phyloP scores from a whole-genome alignment of 2,797 vertebrate species.

The Astyanax mexicanus region DNA sequence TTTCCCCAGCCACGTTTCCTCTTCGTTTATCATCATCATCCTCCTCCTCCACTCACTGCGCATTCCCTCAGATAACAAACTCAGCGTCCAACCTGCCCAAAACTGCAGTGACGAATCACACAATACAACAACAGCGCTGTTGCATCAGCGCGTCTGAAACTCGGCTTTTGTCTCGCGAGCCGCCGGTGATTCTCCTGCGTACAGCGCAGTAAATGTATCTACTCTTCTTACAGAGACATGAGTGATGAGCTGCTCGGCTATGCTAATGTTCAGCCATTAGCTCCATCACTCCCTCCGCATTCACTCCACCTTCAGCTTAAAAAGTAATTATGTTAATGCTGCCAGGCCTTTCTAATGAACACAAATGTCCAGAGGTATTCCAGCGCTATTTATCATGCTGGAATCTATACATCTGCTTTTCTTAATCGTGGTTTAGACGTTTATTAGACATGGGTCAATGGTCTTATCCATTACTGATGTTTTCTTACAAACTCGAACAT shows the following conservation, averaged over 20 bases:
- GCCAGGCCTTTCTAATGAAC: neutral
- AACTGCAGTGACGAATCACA: constrained; percentile 18
- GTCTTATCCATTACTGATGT: neutral
- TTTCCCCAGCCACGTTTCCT: neutral
- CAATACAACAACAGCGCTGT: constrained; percentile 2
- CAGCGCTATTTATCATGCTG: constrained; percentile 16
- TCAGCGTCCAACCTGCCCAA: neutral
- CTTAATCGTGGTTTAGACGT: neutral
- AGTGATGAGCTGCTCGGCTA: constrained; percentile 32
- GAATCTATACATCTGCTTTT: neutral
- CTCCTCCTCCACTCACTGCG: no score
- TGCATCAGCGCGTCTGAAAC: neutral
- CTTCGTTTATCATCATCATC: neutral
- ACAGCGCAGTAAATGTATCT: neutral
- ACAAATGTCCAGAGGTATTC: neutral
- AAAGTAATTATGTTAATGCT: constrained; percentile 38
- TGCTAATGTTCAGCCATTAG: constrained; percentile 45
- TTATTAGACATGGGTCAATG: neutral
- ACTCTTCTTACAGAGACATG: neutral
- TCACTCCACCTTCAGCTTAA: constrained; percentile 25
- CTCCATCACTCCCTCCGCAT: constrained; percentile 34
- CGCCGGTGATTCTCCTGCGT: constrained; percentile 1
- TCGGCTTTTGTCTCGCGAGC: constrained; percentile 1
- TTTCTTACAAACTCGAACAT: neutral
- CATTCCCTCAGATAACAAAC: neutral